phyloP scores from a whole-genome alignment of 2,888 invertebrate species.

The Orthosia gracilis region DNA sequence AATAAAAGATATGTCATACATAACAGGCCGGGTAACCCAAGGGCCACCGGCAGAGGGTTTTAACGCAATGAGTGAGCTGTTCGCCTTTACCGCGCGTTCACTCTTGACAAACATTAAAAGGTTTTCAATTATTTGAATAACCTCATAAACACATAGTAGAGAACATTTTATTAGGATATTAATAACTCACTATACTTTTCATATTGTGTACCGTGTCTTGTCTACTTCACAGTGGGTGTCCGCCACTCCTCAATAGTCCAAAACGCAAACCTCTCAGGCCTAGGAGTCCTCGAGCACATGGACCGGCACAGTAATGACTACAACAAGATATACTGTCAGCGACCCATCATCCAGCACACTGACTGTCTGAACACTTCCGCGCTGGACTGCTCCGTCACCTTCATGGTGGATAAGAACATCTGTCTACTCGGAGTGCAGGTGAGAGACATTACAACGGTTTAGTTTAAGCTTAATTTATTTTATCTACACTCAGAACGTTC shows the following conservation, averaged over 20 bases:
- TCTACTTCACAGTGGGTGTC: constrained; percentile 51
- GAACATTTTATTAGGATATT: too few relatives aligned
- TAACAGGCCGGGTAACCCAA: too few relatives aligned
- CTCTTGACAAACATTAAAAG: too few relatives aligned
- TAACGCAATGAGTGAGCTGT: too few relatives aligned
- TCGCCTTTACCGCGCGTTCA: too few relatives aligned
- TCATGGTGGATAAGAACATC: constrained; percentile 95
- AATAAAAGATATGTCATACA: too few relatives aligned
- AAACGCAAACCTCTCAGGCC: constrained; percentile 59
- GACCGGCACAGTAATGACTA: constrained; percentile 82
- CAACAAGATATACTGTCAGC: constrained; percentile 93
- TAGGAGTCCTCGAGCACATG: constrained; percentile 61
- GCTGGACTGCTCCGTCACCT: constrained; percentile 95
- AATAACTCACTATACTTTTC: too few relatives aligned
- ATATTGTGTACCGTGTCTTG: background rate
- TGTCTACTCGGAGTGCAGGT: constrained; percentile 94
- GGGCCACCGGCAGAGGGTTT: too few relatives aligned
- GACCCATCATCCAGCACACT: constrained; percentile 93
- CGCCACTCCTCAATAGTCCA: constrained; percentile 70
- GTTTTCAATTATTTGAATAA: too few relatives aligned
- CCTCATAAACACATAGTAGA: too few relatives aligned
- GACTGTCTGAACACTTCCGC: constrained; percentile 94
- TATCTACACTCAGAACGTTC: too few relatives aligned
- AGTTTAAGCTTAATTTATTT: too few relatives aligned
- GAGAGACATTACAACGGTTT: constrained; percentile 27